These are phyloP conservation scores for Oxystoma pomonae DNA, from an alignment of 2,888 invertebrate genomes.

Conservation along the genomic window DNA sequence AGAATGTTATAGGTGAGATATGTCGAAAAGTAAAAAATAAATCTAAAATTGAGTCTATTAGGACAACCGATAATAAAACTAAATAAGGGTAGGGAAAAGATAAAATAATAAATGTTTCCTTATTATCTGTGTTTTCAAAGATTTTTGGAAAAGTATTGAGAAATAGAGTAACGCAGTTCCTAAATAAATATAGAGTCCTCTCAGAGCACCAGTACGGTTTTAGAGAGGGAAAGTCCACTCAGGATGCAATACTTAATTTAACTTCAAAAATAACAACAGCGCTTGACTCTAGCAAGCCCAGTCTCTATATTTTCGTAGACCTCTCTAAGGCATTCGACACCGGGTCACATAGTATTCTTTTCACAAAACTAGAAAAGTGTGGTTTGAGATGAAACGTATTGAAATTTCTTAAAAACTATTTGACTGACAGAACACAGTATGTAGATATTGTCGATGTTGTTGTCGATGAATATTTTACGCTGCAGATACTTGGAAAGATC, in stretches of 20 bases:
- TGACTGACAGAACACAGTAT: neutral
- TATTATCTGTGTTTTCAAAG: too few species aligned
- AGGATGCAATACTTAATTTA: neutral
- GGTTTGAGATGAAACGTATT: neutral
- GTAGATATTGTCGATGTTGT: neutral
- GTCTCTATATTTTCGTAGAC: neutral
- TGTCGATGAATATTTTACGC: too few species aligned
- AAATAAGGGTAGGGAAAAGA: too few species aligned
- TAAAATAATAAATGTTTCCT: too few species aligned
- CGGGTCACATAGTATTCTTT: neutral
- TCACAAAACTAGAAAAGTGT: neutral
- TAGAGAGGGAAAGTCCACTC: neutral
- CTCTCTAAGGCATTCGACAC: constrained; percentile 1
- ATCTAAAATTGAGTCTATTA: too few species aligned
- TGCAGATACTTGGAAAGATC: too few species aligned
- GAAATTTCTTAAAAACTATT: neutral
- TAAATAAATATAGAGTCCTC: neutral
- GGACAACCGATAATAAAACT: too few species aligned
- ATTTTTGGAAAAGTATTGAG: neutral
- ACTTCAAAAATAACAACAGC: neutral
- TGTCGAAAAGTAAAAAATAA: too few species aligned
- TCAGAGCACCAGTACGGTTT: neutral
- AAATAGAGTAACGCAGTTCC: neutral
- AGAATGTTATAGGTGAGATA: too few species aligned
- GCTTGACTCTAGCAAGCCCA: too few species aligned